Conservation (phyloP, 2,888 invertebrate species). For the Blastobasis adustella region DNA sequence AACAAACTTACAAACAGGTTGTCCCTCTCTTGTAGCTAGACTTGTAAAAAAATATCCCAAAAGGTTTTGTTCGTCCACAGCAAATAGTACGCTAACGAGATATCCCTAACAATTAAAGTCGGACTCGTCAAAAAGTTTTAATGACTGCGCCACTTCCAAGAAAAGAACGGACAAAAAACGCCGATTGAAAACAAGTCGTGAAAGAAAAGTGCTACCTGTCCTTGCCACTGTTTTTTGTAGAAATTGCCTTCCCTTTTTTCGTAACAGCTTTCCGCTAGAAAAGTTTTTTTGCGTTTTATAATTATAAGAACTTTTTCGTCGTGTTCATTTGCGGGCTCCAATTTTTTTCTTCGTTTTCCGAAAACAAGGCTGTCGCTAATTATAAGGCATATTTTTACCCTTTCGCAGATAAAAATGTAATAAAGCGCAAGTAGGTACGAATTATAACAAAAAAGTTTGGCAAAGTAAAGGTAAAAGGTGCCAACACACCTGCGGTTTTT, state of each 20-base stretch:
- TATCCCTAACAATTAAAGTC: conserved; percentile 55
- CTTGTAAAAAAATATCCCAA: conserved; percentile 9
- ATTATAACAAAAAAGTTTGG: too few species aligned
- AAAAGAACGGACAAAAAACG: conserved; percentile 28
- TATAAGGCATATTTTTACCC: neutral
- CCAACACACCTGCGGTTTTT: too few species aligned
- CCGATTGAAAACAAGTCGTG: conserved; percentile 41
- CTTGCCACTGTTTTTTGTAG: conserved; percentile 18
- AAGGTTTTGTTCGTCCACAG: conserved; percentile 25
- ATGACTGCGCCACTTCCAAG: conserved; percentile 50
- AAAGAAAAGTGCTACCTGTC: conserved; percentile 26
- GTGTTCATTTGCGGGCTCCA: conserved; percentile 27
- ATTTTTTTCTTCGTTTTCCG: conserved; percentile 11
- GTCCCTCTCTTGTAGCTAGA: too few species aligned
- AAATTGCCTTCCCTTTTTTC: conserved; percentile 25
- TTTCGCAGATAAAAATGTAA: too few species aligned
- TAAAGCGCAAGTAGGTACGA: too few species aligned
- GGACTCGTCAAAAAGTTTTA: conserved; percentile 61
- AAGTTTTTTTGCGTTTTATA: conserved; percentile 26
- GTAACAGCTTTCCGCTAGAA: conserved; percentile 19
- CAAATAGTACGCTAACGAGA: conserved; percentile 41
- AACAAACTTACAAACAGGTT: too few species aligned
- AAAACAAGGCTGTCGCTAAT: neutral
- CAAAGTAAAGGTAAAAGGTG: too few species aligned
- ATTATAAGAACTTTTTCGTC: conserved; percentile 29